Conservation (phyloP, 37 sponge, comb jelly and placozoan genomes). For the Ephydatia muelleri region DNA sequence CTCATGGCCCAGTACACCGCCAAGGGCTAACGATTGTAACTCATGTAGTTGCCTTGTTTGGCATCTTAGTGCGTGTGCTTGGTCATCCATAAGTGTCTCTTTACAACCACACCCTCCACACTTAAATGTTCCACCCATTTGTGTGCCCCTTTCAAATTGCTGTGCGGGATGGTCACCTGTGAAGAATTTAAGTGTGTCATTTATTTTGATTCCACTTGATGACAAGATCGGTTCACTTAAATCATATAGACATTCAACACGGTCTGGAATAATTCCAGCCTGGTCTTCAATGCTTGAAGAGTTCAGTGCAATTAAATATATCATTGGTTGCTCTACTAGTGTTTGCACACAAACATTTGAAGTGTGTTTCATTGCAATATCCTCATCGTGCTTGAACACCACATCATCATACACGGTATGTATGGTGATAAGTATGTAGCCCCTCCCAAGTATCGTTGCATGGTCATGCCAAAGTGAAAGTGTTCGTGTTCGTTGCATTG, state of each 20-base stretch:
- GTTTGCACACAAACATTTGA: constrained; percentile 6
- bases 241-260: constrained; percentile 10
- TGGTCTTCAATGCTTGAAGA: constrained; percentile 24
- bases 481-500: constrained; percentile 10
- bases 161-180: constrained; percentile 21
- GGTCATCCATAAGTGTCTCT: constrained; percentile 13
- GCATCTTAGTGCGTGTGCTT: constrained; percentile 16
- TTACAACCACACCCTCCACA: constrained; percentile 33
- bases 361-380: background rate
- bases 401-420: constrained; percentile 28
- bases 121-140: constrained; percentile 32
- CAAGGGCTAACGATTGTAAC: constrained; percentile 19
- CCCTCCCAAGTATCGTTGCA: constrained; percentile 13
- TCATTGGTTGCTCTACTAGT: constrained; percentile 37
- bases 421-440: constrained; percentile 45
- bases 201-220: background rate
- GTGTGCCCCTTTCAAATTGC: constrained; percentile 47
- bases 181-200: constrained; percentile 16
- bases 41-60: background rate
- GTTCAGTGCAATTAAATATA: constrained; percentile 31
- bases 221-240: background rate
- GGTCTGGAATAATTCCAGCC: constrained; percentile 18
- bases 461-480: constrained; percentile 52
- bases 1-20: constrained; percentile 6
- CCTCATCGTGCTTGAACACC: constrained; percentile 32